Evolutionary conservation across 2,888 invertebrate species (phyloP), one percentile per base, ranked within the genome.

Genomic region (Spilosoma lubricipeda): DNA sequence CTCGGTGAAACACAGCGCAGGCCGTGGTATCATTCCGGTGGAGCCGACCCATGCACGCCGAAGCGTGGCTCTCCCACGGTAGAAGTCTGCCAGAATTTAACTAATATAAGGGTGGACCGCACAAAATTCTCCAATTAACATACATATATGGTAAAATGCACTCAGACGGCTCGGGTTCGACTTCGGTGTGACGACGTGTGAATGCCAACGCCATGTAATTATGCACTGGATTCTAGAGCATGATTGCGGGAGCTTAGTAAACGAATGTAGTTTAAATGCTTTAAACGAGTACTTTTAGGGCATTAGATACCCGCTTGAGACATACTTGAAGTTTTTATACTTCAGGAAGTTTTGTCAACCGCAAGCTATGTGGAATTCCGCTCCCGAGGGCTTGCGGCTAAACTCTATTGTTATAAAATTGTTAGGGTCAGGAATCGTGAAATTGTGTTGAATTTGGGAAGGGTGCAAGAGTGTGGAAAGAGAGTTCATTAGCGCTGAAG

Each of bases 181-280:
- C 80, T 85, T 85, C 80, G 76, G 77, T 39, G 79, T 80, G 79
- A 76, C 79, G 74, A 85, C 79, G 85, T 85, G 85, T 86, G 85
- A 81, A 83, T 80, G 76, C 77, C 86, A 77, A 76, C 80, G 71
- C 77, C 75, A 67, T 75, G 77, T 80, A 85, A 86, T 86, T 86
- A 85, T 79, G 63, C 78, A 82, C 85, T 85, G 59, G 30, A 64
- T 42, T 78, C 70, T 84, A 84, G 84, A 36, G 73, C 72, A 72
- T 80, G 75, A 84, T 79, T 84, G 78, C 76, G 71, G 77, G 75
- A 20, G 79, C 79, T 77, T 79, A 79, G 77, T 70, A 76, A 73
- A 79, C 71, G 70, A 56, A 71, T 79, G 85, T 74, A 76, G 76
- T 79, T 77, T 77, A 72, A 78, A 76, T 30, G 69, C 74, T 39